Evolutionary conservation across 2,888 invertebrate species (phyloP), one percentile per base, ranked within the genome.

Genomic region (Pollenia labialis): DNA sequence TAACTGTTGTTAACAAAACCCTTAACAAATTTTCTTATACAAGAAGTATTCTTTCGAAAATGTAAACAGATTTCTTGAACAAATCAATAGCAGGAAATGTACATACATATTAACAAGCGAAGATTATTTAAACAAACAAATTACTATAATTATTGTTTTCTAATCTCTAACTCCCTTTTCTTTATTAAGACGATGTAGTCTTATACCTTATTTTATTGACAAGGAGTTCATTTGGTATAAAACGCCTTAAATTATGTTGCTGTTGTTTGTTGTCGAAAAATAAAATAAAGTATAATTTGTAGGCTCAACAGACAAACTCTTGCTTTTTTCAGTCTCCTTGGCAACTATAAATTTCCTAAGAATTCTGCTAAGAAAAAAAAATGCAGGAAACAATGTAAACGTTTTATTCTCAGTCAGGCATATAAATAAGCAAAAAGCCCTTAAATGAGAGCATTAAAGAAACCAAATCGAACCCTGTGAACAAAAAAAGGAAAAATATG

Each of bases 131-230:
- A 81, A 46, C 32, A 32, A 32, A 32, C 80, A 85, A 85, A 85
- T 81, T 85, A 62, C 32, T 77, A 46, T 81, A 81, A 85, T 77
- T 85, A 72, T 60, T 81, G 66, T 23, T 48, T 69, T 68, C 68
- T 54, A 68, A 85, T 72, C 77, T 44, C 12, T 42, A 23, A 56
- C n/a, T 11, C 60, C 50, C 14, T 54, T 16, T n/a, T 6, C 14
- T 32, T 0, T 8, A 6, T 32, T 0, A 32, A 32, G 1, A 1
- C 1, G n/a, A n/a, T n/a, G n/a, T 2, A 12, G 4, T 12, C 44
- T 40, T 60, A 14, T 42, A 11, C 14, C 3, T 44, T 32, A n/a
- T n/a, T 56, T 76, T 40, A 42, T 52, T 64, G 14, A 9, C 14
- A 11, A 12, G 7, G 46, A 56, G 16, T 54, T 54, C 46, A 16